Evolutionary conservation across 2,888 invertebrate genomes (phyloP), one percentile per base, ranked within the genome.

Genomic region (Stramonita haemastoma): DNA sequence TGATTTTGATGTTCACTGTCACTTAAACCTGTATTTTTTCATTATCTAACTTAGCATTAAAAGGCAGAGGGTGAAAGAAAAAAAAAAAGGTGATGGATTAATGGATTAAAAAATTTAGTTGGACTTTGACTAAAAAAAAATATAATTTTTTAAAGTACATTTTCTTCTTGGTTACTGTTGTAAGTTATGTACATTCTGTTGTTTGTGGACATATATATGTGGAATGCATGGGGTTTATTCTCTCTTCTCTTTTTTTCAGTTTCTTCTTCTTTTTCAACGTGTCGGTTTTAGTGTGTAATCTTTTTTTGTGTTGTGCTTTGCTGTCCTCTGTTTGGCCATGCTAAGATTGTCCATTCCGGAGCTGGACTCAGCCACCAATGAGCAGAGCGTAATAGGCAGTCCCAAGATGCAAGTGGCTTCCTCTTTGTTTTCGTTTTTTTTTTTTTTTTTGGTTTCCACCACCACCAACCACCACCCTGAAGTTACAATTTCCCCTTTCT

Each of bases 281-380:
- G n/a, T n/a, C n/a, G n/a, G n/a, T 60, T 60, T 46, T 46, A 66
- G 36, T 46, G 26, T 83, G 36, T 83, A n/a, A 36, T 36, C 26
- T 22, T 26, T 66, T 26, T 36, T 26, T 22, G 17, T 46, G 22
- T 66, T 73, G 81, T 46, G 26, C 34, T 86, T 77, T 90, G 60
- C 60, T 81, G 22, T 87, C 26, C 34, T 83, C 66, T 79, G 79
- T 88, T n/a, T 88, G 81, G 66, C 70, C 17, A 26, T 88, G 36
- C 36, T 19, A 29, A 89, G 89, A 85, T 86, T 89, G 22, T 77
- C 86, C 46, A 17, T 89, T 22, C 89, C 89, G 60, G 86, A 86
- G 34, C 57, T 89, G n/a, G 57, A 29, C 11, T 29, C 81, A 17
- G 66, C 46, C 15, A 66, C 70, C 81, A 87, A 89, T 86, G 86